Conservation (phyloP, 2,797 vertebrate species). For the Lutjanus campechanus region DNA sequence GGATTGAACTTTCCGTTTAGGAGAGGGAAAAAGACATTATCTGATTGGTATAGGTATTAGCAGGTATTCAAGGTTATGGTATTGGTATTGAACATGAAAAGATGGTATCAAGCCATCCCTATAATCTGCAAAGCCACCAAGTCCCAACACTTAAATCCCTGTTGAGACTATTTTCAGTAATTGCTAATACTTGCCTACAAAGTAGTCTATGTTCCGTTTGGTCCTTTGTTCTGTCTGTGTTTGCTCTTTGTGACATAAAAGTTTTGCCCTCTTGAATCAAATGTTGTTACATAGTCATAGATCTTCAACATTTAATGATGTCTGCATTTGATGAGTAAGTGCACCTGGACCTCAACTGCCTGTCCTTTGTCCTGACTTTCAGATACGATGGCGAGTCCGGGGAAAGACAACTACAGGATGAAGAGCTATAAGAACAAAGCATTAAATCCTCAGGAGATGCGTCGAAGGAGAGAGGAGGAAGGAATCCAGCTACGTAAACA, state of each 20-base stretch:
- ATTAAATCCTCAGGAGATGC: slow-evolving; percentile 95
- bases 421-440: slow-evolving; percentile 97
- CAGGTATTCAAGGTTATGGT: too few species aligned
- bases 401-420: slow-evolving; percentile 93
- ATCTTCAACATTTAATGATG: background rate
- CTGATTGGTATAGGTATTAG: too few species aligned
- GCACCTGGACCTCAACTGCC: background rate
- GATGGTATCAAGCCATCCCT: too few species aligned
- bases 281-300: background rate
- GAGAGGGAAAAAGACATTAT: too few species aligned
- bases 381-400: slow-evolving; percentile 91
- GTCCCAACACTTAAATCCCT: background rate
- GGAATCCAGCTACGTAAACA: slow-evolving; percentile 95
- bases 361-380: background rate
- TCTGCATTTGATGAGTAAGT: background rate
- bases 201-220: too few species aligned
- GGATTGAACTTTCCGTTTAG: too few species aligned
- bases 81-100: too few species aligned
- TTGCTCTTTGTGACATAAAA: background rate
- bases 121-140: background rate
- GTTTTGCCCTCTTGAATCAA: background rate
- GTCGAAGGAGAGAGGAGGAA: slow-evolving; percentile 93
- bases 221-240: background rate
- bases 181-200: background rate
- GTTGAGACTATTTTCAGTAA: background rate